A percentile compares a stretch with the other conserved stretches of the same genome.
Evolutionary conservation across 2,888 invertebrate species (phyloP).

Genomic region (Phortica magna): DNA sequence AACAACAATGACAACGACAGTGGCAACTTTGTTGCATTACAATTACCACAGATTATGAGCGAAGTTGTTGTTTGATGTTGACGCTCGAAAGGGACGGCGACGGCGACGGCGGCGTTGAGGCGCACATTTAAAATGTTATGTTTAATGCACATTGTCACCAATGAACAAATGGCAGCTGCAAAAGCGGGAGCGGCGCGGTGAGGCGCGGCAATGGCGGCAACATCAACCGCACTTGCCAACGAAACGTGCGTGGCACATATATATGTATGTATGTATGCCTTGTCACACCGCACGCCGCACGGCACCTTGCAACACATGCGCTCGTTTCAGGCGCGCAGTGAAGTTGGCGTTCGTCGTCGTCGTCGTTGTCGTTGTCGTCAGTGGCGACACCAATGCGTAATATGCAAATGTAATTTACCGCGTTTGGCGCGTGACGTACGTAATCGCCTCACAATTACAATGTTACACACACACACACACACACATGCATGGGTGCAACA

Average conservation of each 20-base stretch:
- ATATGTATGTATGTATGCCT: neutral
- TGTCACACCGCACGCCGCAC: no score
- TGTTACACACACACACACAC: constrained; percentile 46
- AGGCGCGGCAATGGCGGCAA: neutral
- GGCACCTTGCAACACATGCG: neutral
- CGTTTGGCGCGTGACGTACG: constrained; percentile 73
- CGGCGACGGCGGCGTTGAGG: constrained; percentile 34
- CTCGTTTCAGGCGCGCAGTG: neutral
- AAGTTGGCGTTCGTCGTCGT: neutral
- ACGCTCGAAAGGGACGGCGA: no score
- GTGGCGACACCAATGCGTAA: constrained; percentile 53
- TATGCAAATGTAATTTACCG: constrained; percentile 74
- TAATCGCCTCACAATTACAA: constrained; percentile 74
- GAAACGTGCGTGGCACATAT: constrained; percentile 43
- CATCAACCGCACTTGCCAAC: constrained; percentile 41
- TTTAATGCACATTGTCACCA: constrained; percentile 66
- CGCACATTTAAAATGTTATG: constrained; percentile 71
- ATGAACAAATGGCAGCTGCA: constrained; percentile 13
- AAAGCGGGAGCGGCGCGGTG: constrained; percentile 20
- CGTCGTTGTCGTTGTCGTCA: neutral
- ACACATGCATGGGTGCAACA: constrained; percentile 1
- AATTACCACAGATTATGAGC: constrained; percentile 65
- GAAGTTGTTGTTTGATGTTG: neutral
- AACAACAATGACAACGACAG: constrained; percentile 37
- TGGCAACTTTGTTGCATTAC: constrained; percentile 43